phyloP scores from a whole-genome alignment of 2,113 vertebrate species.

The Leucopsar rothschildi region DNA sequence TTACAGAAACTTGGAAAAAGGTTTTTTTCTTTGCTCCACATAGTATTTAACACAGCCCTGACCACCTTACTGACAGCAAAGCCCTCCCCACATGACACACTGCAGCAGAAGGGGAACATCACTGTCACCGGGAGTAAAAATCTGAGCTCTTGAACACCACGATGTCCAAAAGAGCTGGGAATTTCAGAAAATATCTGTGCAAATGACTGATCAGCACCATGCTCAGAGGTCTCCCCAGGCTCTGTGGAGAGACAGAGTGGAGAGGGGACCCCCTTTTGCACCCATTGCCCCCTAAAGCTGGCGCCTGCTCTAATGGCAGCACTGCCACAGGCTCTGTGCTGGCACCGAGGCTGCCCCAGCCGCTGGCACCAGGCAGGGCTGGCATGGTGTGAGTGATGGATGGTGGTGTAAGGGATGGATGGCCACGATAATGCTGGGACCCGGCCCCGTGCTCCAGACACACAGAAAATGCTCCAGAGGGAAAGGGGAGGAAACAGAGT shows the following conservation, averaged over 20 bases:
- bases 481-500: neutral
- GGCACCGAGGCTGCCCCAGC: neutral
- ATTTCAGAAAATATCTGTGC: neutral
- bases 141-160: neutral
- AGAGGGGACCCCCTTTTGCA: neutral
- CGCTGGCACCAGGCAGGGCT: neutral
- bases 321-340: neutral
- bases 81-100: neutral
- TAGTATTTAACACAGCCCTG: neutral
- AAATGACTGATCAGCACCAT: neutral
- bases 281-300: neutral
- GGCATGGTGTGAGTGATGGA: neutral
- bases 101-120: rapidly evolving
- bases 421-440: neutral
- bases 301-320: rapidly evolving
- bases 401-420: neutral
- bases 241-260: neutral
- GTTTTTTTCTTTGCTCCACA: neutral
- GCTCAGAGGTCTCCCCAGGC: rapidly evolving
- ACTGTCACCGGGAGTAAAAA: rapidly evolving
- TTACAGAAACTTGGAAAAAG: neutral
- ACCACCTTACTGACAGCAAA: neutral
- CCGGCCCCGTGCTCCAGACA: neutral
- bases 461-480: neutral
- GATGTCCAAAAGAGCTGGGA: neutral